Conservation (phyloP, 2,113 vertebrate species). For the Litocranius walleri region DNA sequence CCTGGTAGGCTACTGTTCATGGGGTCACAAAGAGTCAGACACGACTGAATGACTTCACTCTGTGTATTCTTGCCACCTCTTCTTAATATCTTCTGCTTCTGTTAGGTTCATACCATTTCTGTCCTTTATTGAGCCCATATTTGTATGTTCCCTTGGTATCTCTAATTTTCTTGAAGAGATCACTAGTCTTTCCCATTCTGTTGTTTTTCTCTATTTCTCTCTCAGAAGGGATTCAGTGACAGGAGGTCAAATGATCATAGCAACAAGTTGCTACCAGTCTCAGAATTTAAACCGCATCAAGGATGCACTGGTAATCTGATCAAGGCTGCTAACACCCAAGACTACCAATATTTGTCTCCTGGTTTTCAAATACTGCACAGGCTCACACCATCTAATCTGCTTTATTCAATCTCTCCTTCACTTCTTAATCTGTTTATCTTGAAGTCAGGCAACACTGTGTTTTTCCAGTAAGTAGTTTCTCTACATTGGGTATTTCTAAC, state of each 20-base stretch:
- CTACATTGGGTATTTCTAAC: background rate
- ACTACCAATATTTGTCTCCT: background rate
- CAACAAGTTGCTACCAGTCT: background rate
- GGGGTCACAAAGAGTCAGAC: too few relatives aligned
- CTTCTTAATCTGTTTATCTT: background rate
- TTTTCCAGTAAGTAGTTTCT: conserved; percentile 1
- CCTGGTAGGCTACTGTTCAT: too few relatives aligned
- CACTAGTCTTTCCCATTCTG: too few relatives aligned
- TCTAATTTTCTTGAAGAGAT: too few relatives aligned
- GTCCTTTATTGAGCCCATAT: too few relatives aligned
- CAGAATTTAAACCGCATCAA: background rate
- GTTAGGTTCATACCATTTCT: too few relatives aligned
- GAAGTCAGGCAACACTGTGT: background rate
- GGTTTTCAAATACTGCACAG: background rate
- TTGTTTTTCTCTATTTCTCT: too few relatives aligned
- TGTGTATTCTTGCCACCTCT: too few relatives aligned
- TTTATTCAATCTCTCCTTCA: background rate
- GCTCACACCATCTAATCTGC: background rate
- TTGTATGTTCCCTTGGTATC: too few relatives aligned
- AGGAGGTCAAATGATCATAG: background rate
- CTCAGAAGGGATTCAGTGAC: background rate
- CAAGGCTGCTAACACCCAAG: background rate
- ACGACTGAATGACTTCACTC: too few relatives aligned
- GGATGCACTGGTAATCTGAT: background rate
- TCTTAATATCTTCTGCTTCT: too few relatives aligned